Evolutionary conservation across 1,140 invertebrate species (phyloP), one percentile per base, ranked within the genome.

Genomic region (Carposina sasakii): DNA sequence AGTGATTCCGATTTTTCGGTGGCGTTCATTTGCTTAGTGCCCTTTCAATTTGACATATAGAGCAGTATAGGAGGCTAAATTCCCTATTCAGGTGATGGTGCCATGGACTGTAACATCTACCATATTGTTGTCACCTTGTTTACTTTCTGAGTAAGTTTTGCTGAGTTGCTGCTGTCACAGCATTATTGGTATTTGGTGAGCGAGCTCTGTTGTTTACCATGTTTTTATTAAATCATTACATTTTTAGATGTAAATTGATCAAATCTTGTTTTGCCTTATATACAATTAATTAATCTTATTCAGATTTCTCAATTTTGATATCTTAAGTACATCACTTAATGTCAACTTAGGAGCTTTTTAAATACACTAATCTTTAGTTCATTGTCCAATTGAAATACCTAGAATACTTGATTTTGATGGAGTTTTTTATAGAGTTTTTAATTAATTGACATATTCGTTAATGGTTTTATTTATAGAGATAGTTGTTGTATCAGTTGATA

Each of bases 21-120:
- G 76, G 72, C 67, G 67, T 81, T 76, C 51, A 69, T 78, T 78
- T 75, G 73, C 75, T 79, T 81, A 77, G 70, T 81, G 72, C 68
- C 75, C 75, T 68, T 64, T 68, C 47, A 49, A 57, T 54, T 59
- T 57, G 59, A 57, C 51, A 55, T 51, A 51, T 64, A 58, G 46
- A 53, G 41, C 51, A 48, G 56, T 56, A 63, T 50, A 37, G 49
- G 48, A 46, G 51, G 54, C 46, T 39, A 58, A 63, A 54, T 57
- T 56, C 52, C 66, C 53, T 58, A 48, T 69, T 60, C 52, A 63
- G 62, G 69, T 72, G 71, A 71, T 74, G 67, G 67, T 63, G 61
- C 54, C 47, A 44, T 34, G 47, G 44, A 28, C 8, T n/a, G 12
- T n/a, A 12, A 41, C 12, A 24, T 6, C 20, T 41, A n/a, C 20